phyloP scores from a whole-genome alignment of 2,113 vertebrate species.

The Aix galericulata region DNA sequence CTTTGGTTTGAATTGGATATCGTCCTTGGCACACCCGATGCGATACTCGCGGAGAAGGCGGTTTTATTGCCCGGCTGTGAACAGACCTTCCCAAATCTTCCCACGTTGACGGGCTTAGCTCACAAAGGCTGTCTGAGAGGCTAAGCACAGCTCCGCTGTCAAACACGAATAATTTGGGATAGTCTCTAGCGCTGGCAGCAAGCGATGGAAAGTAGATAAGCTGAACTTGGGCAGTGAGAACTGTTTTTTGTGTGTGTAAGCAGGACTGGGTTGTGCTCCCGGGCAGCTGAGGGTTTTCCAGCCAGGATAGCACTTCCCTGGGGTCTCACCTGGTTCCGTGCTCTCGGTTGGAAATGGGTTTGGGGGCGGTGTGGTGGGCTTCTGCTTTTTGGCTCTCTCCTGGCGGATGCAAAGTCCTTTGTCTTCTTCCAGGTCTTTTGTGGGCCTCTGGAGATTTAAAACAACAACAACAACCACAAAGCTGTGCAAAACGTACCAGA shows the following conservation, averaged over 20 bases:
- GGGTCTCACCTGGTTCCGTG: too few species aligned
- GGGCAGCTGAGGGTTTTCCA: neutral
- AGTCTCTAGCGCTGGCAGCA: neutral
- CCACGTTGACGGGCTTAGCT: neutral
- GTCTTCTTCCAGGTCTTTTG: neutral
- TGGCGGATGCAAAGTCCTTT: neutral
- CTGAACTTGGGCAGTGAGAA: neutral
- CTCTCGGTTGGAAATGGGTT: accelerated
- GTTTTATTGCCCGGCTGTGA: neutral
- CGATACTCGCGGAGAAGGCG: accelerated
- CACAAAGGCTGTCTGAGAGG: too few species aligned
- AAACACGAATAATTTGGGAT: accelerated
- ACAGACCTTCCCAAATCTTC: neutral
- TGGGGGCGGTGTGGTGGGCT: accelerated
- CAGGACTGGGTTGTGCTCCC: neutral
- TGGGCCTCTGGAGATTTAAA: neutral
- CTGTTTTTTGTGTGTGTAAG: neutral
- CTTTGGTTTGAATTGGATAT: neutral
- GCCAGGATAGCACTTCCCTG: neutral
- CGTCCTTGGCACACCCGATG: neutral
- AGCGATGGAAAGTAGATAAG: neutral
- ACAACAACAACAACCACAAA: too few species aligned
- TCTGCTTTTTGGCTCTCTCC: neutral
- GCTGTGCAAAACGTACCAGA: neutral
- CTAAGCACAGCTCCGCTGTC: accelerated